Conservation (phyloP, 2,797 vertebrate species). For the Parauchenoglanis ngamensis region DNA sequence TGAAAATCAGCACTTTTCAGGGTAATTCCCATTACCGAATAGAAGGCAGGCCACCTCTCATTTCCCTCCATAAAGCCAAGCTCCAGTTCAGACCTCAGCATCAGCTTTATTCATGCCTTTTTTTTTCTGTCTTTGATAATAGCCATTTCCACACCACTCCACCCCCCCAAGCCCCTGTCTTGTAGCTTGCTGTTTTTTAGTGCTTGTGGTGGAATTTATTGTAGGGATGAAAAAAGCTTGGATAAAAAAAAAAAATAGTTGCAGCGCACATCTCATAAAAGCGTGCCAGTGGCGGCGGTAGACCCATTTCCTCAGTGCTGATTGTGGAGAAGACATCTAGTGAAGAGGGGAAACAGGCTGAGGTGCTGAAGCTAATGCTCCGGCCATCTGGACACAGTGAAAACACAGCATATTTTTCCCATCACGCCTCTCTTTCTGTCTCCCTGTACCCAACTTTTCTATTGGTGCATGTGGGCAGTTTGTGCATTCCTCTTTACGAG, state of each 20-base stretch:
- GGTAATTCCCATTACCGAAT: conserved; percentile 56
- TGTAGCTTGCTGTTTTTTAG: conserved; percentile 61
- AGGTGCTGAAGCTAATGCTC: conserved; percentile 61
- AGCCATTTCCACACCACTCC: conserved; percentile 27
- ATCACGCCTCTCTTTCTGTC: conserved; percentile 34
- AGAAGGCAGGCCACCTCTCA: conserved; percentile 44
- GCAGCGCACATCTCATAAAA: conserved; percentile 74
- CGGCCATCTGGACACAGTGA: conserved; percentile 70
- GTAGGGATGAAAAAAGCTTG: conserved; percentile 30
- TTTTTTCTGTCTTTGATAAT: conserved; percentile 59
- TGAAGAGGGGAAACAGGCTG: conserved; percentile 68
- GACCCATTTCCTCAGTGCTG: conserved; percentile 67
- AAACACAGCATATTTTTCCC: conserved; percentile 57
- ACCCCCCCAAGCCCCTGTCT: conserved; percentile 47
- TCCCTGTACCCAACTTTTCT: conserved; percentile 45
- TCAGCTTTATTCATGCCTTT: conserved; percentile 63
- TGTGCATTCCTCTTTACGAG: conserved; percentile 36
- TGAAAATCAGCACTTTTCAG: conserved; percentile 60
- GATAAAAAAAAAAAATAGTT: conserved; percentile 62
- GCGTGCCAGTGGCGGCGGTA: conserved; percentile 65
- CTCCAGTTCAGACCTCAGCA: conserved; percentile 55
- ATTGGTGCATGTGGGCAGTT: conserved; percentile 53
- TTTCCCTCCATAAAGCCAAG: conserved; percentile 51
- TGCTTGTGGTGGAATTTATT: conserved; percentile 53
- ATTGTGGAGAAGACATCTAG: conserved; percentile 67